Evolutionary conservation across 1,140 invertebrate species (phyloP), one percentile per base, ranked within the genome.

Genomic region (Tetragnatha versicolor): DNA sequence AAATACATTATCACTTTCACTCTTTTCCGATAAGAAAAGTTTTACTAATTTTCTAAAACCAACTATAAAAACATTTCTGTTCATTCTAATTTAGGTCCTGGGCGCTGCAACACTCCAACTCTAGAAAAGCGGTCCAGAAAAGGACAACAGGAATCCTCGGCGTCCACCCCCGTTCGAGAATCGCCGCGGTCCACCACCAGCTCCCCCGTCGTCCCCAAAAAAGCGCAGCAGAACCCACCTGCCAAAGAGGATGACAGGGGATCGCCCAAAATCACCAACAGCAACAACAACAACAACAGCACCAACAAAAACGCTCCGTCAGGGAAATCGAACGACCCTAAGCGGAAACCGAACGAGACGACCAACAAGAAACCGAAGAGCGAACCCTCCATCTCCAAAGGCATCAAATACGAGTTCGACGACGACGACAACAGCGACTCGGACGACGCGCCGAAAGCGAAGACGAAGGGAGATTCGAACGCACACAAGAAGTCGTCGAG

Each of bases 331-430:
- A 77, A 77, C 53, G 73, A 77, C n/a, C n/a, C n/a, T n/a, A n/a
- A n/a, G n/a, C n/a, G n/a, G n/a, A n/a, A n/a, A n/a, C n/a, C n/a
- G 22, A 77, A 27, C 25, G 73, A 77, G 14, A 14, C 72, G 7
- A 77, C 65, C 6, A 45, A 51, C n/a, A 77, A 66, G 47, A 77
- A 77, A 39, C 42, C 47, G 5, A 66, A 42, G 12, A 49, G 27
- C 20, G 73, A 77, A 20, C 3, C 37, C 2, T 60, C 60, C 9
- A 33, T 76, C 20, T 35, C 73, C 12, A 51, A 53, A 33, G 73
- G 73, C 4, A 42, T 77, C 4, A 77, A 77, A 22, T 77, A 77
- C 22, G 73, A 77, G 29, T 55, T 77, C 27, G 73, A 77, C 10
- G 73, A 77, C 14, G 22, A 20, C 5, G 73, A 70, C 2, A 37